A percentile compares a stretch with the other conserved stretches of the same genome.
Evolutionary conservation across 35 echinoderm and acorn worm species (phyloP).

Genomic region (Ophioderma brevispina): DNA sequence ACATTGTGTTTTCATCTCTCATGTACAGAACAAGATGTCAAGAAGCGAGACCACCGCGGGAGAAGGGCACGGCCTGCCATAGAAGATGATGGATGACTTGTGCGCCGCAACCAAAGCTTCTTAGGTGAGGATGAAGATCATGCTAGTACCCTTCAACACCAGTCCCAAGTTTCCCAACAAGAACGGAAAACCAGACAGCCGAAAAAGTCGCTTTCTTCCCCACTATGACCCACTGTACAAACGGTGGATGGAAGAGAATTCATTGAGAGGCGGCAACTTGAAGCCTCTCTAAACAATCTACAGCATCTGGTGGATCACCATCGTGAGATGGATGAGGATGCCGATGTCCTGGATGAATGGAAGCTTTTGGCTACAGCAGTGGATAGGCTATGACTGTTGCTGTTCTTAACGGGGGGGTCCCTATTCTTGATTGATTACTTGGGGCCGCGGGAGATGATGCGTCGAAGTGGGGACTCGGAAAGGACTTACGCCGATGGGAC

Average conservation of each 20-base stretch:
- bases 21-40: not conserved
- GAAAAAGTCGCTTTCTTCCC: too few species aligned
- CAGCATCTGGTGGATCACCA: slow-evolving; percentile 29
- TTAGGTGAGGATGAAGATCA: not conserved
- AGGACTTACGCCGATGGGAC: too few species aligned
- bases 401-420: slow-evolving; percentile 5
- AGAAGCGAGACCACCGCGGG: not conserved
- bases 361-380: slow-evolving; percentile 45
- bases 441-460: too few species aligned
- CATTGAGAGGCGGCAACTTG: slow-evolving; percentile 42
- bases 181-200: too few species aligned
- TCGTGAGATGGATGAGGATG: slow-evolving; percentile 24
- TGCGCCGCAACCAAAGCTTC: not conserved
- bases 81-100: not conserved
- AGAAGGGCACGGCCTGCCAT: not conserved
- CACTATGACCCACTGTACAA: too few species aligned
- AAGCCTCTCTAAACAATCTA: slow-evolving; percentile 22
- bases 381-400: slow-evolving; percentile 36
- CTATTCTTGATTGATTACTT: slow-evolving; percentile 40
- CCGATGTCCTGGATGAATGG: slow-evolving; percentile 31
- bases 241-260: not conserved
- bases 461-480: too few species aligned
- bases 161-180: not conserved
- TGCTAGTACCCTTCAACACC: not conserved
- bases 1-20: not conserved